These are phyloP conservation scores for Botia kubotai DNA, from an alignment of 2,797 vertebrate species.

Conservation along the genomic window DNA sequence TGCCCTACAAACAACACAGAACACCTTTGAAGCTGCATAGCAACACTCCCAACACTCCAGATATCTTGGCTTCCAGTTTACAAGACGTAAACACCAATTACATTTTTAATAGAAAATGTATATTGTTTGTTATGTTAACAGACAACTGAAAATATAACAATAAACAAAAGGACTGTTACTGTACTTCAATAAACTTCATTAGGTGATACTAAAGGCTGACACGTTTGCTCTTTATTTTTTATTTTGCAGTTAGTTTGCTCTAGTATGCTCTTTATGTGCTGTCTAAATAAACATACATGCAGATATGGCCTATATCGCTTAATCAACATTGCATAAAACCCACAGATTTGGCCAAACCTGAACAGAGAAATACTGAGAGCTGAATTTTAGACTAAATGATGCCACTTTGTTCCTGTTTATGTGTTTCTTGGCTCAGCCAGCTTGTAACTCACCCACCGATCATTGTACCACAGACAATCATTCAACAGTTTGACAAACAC, in stretches of 20 bases:
- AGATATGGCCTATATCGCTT: background rate
- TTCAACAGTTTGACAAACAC: conserved; percentile 43
- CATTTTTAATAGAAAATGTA: background rate
- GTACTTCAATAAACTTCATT: background rate
- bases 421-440: background rate
- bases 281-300: background rate
- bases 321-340: background rate
- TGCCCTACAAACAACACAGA: no score
- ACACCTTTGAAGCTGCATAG: background rate
- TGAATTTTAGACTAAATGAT: background rate
- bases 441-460: background rate
- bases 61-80: background rate
- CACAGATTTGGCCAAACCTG: background rate
- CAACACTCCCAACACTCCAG: background rate
- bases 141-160: background rate
- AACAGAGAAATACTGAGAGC: background rate
- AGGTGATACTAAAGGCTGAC: background rate
- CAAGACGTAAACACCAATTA: background rate
- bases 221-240: background rate
- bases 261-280: background rate
- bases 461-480: conserved; percentile 13
- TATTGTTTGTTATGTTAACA: background rate
- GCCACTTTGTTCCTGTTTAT: background rate
- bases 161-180: background rate
- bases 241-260: no score